Evolutionary conservation across 2,797 vertebrate genomes (phyloP).

Genomic region (Rhabdomys pumilio): DNA sequence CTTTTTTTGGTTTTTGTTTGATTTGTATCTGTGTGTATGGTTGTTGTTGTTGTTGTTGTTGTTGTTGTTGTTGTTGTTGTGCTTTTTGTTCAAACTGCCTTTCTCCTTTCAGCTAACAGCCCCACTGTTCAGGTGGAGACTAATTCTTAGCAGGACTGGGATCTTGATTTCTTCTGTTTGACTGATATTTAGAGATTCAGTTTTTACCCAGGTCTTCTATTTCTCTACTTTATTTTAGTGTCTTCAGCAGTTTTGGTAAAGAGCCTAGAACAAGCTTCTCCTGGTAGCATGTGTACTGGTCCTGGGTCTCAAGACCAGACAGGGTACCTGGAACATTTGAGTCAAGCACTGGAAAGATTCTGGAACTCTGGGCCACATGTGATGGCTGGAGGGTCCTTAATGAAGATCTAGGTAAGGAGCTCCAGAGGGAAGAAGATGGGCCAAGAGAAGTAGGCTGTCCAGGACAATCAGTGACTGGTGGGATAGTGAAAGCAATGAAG

Average conservation of each 20-base stretch:
- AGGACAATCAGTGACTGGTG: background rate
- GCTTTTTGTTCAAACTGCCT: background rate
- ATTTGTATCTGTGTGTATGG: background rate
- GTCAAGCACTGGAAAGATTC: background rate
- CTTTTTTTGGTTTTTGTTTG: background rate
- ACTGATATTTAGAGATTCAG: background rate
- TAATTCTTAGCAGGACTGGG: background rate
- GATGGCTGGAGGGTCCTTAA: background rate
- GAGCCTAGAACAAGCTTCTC: background rate
- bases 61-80: too few species aligned
- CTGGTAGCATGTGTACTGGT: background rate
- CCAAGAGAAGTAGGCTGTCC: background rate
- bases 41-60: too few species aligned
- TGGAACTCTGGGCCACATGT: background rate
- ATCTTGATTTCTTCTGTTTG: background rate
- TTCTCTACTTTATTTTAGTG: background rate
- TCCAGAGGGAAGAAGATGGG: background rate
- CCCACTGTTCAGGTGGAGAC: background rate
- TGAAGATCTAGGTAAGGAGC: background rate
- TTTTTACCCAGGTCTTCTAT: background rate
- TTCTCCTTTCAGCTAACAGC: background rate
- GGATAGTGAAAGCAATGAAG: background rate
- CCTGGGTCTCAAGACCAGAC: background rate
- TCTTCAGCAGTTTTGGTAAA: background rate
- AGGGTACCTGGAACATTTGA: background rate